Evolutionary conservation across 2,113 vertebrate genomes (phyloP), one percentile per base, ranked within the genome.

Genomic region (Aldabrachelys gigantea): DNA sequence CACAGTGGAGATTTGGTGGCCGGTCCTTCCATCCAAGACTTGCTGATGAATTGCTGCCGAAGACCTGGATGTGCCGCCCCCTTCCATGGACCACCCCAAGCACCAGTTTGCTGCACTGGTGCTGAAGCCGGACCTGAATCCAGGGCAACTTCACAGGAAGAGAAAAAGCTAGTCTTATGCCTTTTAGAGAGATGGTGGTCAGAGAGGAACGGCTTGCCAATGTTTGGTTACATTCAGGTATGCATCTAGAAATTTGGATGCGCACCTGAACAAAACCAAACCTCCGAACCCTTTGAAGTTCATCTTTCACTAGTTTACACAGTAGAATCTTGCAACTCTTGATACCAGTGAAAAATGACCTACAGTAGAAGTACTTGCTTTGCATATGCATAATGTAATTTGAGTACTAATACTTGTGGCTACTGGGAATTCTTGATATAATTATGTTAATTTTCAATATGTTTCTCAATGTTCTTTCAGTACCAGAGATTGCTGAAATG

Each of bases 401-500:
- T 96, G 91, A 95, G 87, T 89, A 92, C 85, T 95, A 95, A 97
- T 93, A 84, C 22, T 95, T 96, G 80, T 96, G 94, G 94, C 89
- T 91, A 82, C 80, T 92, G 87, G 88, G 95, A 96, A 92, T 84
- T 93, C 69, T 95, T 96, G 91, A 97, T 95, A 97, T 94, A 90
- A 97, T 97, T 96, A 97, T 97, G 92, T 69, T 98, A 98, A 97
- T 97, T 97, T 97, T 47, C 93, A 97, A 90, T 97, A 96, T 96
- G 91, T 91, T 97, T 88, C 79, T 80, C 38, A 92, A n/a, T 94
- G 59, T 86, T 97, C 57, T 96, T 86, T 85, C 87, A 88, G 80
- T 96, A 82, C 11, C 84, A 95, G n/a, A 85, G 80, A 94, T 35
- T 93, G 38, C 41, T 94, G 95, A 95, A 90, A 91, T 89, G 82